phyloP scores from a whole-genome alignment of 1,140 invertebrate species.

The Papilio dardanus region DNA sequence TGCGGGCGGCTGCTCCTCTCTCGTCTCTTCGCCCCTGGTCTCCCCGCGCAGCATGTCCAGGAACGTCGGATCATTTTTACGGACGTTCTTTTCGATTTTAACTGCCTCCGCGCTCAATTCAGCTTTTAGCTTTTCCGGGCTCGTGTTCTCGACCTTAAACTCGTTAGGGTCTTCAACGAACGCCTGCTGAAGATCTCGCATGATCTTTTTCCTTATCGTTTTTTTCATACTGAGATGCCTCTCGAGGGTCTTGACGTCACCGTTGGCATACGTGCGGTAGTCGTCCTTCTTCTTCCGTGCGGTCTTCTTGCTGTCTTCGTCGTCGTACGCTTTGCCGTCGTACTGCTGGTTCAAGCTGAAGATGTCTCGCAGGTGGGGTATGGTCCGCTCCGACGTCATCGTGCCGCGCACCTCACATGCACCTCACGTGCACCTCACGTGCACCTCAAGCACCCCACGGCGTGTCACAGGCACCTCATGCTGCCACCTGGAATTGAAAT shows the following conservation, averaged over 20 bases:
- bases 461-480: constrained; percentile 73
- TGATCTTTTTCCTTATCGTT: constrained; percentile 92
- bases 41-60: constrained; percentile 87
- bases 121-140: constrained; percentile 86
- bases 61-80: constrained; percentile 86
- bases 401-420: constrained; percentile 57
- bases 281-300: constrained; percentile 85
- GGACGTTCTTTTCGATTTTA: constrained; percentile 85
- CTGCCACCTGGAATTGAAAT: constrained; percentile 69
- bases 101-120: constrained; percentile 86
- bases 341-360: constrained; percentile 84
- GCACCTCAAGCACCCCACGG: constrained; percentile 52
- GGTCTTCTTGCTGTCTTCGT: constrained; percentile 82
- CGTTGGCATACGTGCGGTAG: constrained; percentile 85
- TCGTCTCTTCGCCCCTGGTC: constrained; percentile 76
- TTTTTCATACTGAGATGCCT: constrained; percentile 94
- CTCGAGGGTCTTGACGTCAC: constrained; percentile 90
- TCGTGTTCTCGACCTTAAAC: constrained; percentile 86
- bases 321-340: constrained; percentile 66
- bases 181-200: constrained; percentile 90
- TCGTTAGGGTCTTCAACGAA: constrained; percentile 90
- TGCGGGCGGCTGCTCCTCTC: constrained; percentile 83
- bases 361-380: constrained; percentile 87
- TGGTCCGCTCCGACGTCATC: constrained; percentile 85
- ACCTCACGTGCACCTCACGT: constrained; percentile 48